These are phyloP conservation scores for Rhizoglyphus robini DNA, from an alignment of 1,140 invertebrate genomes.

Conservation along the genomic window DNA sequence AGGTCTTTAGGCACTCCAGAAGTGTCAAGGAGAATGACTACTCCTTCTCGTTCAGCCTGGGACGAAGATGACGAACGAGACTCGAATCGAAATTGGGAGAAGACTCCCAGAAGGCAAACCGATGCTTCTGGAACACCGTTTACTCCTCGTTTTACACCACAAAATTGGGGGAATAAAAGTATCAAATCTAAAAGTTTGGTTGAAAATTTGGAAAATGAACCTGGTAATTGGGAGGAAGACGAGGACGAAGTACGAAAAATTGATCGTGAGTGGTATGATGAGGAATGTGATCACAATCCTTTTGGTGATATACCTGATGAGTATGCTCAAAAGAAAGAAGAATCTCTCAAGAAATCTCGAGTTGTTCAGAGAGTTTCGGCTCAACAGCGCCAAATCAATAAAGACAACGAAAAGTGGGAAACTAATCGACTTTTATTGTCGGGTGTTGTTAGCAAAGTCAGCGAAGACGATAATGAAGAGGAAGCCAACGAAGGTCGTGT, in stretches of 20 bases:
- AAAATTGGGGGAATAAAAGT: slow-evolving; percentile 13
- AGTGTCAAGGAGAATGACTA: slow-evolving; percentile 22
- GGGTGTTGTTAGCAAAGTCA: slow-evolving; percentile 77
- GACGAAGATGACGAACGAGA: slow-evolving; percentile 50
- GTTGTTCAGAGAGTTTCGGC: slow-evolving; percentile 66
- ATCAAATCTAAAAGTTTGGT: not conserved
- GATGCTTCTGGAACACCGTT: not conserved
- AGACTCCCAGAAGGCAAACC: slow-evolving; percentile 14
- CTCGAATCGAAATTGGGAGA: slow-evolving; percentile 15
- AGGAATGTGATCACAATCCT: slow-evolving; percentile 82
- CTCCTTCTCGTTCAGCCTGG: slow-evolving; percentile 57
- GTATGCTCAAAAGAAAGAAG: slow-evolving; percentile 78
- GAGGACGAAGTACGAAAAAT: slow-evolving; percentile 72
- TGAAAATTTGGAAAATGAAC: slow-evolving; percentile 14
- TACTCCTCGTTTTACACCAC: slow-evolving; percentile 14
- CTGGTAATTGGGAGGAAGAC: slow-evolving; percentile 48
- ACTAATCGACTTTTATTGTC: slow-evolving; percentile 93
- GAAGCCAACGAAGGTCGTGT: slow-evolving; percentile 79
- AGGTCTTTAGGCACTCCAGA: not conserved
- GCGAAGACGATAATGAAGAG: slow-evolving; percentile 83
- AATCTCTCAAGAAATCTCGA: slow-evolving; percentile 57
- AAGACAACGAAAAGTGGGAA: slow-evolving; percentile 98
- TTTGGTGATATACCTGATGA: slow-evolving; percentile 78
- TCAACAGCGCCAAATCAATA: slow-evolving; percentile 81
- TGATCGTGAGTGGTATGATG: slow-evolving; percentile 94